These are phyloP conservation scores for Phortica variegata DNA, from an alignment of 1,140 invertebrate species.

Conservation along the genomic window DNA sequence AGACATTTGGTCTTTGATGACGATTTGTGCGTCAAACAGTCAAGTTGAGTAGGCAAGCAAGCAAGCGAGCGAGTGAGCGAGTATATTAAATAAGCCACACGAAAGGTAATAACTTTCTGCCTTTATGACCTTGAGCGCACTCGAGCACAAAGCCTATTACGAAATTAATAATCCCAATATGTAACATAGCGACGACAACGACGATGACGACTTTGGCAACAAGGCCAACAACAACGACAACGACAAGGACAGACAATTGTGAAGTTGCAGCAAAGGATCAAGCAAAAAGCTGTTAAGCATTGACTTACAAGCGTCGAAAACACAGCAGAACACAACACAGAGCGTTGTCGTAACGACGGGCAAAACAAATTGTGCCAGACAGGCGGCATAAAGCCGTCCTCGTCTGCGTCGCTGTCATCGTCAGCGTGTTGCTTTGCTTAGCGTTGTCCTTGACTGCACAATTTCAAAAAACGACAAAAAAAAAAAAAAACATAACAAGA, in stretches of 20 bases:
- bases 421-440: no score
- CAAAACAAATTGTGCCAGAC: conserved; percentile 33
- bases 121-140: conserved; percentile 45
- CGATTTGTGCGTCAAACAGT: no score
- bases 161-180: conserved; percentile 45
- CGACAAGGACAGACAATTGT: neutral
- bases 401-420: no score
- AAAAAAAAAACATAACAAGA: no score
- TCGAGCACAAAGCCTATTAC: conserved; percentile 40
- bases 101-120: conserved; percentile 34
- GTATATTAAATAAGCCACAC: no score
- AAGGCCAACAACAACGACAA: conserved; percentile 16
- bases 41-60: no score
- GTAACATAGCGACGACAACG: conserved; percentile 18
- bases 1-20: no score
- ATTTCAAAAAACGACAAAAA: no score
- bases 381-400: conserved; percentile 4
- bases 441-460: no score
- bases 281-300: neutral
- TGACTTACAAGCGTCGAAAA: neutral
- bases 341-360: no score
- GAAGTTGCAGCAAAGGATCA: conserved; percentile 8
- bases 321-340: conserved; percentile 24
- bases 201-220: neutral
- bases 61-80: no score